Evolutionary conservation across 2,888 invertebrate species (phyloP).

Genomic region (Mylabris sibirica): DNA sequence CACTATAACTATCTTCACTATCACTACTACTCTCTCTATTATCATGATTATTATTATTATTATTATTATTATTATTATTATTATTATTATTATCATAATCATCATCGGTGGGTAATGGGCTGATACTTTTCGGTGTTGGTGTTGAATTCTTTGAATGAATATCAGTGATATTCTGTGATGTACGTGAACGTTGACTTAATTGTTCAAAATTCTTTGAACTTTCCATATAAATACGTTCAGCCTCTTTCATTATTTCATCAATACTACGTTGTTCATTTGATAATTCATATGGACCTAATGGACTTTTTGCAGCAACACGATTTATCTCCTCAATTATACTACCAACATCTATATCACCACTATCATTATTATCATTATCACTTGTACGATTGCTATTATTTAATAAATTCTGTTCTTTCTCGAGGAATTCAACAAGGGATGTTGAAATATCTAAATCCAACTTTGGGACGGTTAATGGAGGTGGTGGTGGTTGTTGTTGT

Average conservation of each 20-base stretch:
- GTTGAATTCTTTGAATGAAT: conserved; percentile 51
- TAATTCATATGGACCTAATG: conserved; percentile 59
- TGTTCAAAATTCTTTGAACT: conserved; percentile 62
- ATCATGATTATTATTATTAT: conserved; percentile 34
- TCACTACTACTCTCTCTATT: conserved; percentile 15
- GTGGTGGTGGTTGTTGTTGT: conserved; percentile 33
- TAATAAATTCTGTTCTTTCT: conserved; percentile 52
- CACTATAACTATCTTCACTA: conserved; percentile 49
- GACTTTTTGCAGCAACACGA: conserved; percentile 62
- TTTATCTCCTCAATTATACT: conserved; percentile 75
- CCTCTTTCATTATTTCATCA: conserved; percentile 68
- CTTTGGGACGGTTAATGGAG: conserved; percentile 41
- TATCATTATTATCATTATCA: conserved; percentile 60
- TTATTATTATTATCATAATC: conserved; percentile 37
- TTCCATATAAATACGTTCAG: conserved; percentile 64
- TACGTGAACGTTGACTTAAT: conserved; percentile 58
- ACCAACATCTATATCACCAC: conserved; percentile 69
- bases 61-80: conserved; percentile 35
- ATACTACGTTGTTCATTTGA: conserved; percentile 64
- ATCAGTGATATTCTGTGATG: conserved; percentile 57
- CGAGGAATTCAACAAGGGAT: conserved; percentile 56
- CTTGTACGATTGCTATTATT: conserved; percentile 41
- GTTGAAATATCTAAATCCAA: conserved; percentile 50
- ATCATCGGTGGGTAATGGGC: conserved; percentile 56
- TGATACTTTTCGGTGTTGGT: conserved; percentile 58